phyloP scores from a whole-genome alignment of 2,888 invertebrate genomes.

The Beris morrisii region DNA sequence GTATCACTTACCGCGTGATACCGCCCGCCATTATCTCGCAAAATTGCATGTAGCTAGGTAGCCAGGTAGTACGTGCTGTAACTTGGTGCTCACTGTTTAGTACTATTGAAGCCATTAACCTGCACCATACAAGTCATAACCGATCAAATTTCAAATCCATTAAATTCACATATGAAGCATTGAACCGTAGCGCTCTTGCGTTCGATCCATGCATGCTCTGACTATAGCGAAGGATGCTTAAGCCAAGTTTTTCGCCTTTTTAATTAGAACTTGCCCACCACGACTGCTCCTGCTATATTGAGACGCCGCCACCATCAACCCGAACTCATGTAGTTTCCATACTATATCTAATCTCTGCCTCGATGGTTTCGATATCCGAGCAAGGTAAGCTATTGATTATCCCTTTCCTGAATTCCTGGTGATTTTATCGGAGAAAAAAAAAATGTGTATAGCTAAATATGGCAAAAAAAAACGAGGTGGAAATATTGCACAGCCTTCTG shows the following conservation, averaged over 20 bases:
- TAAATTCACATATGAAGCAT: conserved; percentile 7
- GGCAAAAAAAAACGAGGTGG: no score
- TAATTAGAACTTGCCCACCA: conserved; percentile 7
- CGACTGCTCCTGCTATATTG: not conserved
- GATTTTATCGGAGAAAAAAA: no score
- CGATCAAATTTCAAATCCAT: conserved; percentile 15
- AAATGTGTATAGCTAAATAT: no score
- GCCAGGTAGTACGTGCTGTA: no score
- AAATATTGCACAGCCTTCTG: not conserved
- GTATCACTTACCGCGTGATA: no score
- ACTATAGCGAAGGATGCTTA: conserved; percentile 3
- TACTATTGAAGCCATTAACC: no score
- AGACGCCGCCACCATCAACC: not conserved
- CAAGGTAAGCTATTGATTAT: conserved; percentile 31
- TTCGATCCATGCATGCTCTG: not conserved
- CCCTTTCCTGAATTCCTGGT: conserved; percentile 6
- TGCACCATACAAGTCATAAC: not conserved
- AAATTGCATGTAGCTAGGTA: no score
- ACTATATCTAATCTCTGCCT: conserved; percentile 23
- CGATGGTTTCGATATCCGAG: conserved; percentile 26
- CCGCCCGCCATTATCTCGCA: no score
- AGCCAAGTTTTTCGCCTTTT: conserved; percentile 15
- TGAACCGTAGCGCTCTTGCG: not conserved
- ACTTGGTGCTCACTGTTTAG: no score
- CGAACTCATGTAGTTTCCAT: conserved; percentile 1